Conservation (phyloP, 2,797 vertebrate species). For the Enteromius fasciolatus region DNA sequence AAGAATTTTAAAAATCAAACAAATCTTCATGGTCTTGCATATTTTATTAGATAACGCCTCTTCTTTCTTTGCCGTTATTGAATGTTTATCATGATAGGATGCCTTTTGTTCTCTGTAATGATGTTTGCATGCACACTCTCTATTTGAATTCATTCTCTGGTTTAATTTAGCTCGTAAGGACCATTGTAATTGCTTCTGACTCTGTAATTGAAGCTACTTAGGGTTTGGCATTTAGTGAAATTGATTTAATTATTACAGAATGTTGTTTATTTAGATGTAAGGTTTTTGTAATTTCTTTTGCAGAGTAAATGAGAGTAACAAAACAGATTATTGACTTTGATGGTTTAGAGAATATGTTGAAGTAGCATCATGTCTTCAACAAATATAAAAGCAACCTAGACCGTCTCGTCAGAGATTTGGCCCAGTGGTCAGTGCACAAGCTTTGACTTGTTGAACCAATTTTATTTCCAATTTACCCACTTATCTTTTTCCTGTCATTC, state of each 20-base stretch:
- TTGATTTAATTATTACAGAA: background rate
- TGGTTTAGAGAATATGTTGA: background rate
- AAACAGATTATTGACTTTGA: background rate
- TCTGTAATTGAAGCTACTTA: background rate
- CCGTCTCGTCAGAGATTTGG: background rate
- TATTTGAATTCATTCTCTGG: background rate
- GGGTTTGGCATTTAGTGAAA: background rate
- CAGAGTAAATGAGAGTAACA: background rate
- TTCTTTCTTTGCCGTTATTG: background rate
- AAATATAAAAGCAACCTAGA: background rate
- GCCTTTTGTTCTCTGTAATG: background rate
- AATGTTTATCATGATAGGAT: constrained; percentile 2
- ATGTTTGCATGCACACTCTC: background rate
- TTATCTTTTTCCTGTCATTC: background rate
- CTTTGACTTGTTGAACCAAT: background rate
- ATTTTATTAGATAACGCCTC: background rate
- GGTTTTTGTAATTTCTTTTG: background rate
- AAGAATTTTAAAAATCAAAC: background rate
- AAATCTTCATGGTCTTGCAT: background rate
- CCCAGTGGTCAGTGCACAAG: background rate
- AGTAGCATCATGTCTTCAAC: background rate
- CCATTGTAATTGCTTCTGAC: background rate
- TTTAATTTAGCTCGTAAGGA: background rate
- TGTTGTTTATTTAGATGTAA: background rate
- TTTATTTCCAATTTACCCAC: background rate